These are phyloP conservation scores for Barbus barbus DNA, from an alignment of 2,113 vertebrate genomes.

Conservation along the genomic window DNA sequence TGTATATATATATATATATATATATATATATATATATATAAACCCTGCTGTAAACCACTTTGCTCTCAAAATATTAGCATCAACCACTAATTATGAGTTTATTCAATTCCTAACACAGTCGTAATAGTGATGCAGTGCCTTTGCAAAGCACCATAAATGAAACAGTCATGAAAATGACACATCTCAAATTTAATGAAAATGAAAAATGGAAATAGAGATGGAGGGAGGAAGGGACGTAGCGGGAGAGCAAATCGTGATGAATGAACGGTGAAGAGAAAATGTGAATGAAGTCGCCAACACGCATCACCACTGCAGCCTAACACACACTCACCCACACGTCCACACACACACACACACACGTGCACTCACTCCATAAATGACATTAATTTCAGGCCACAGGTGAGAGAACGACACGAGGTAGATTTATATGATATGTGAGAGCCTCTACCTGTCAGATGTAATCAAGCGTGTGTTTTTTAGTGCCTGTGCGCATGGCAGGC, in stretches of 20 bases:
- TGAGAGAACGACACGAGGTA: neutral
- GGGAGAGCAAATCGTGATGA: neutral
- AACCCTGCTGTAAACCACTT: too few species aligned
- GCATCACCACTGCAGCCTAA: neutral
- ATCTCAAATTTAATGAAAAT: conserved; percentile 7
- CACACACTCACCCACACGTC: too few species aligned
- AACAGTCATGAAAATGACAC: neutral
- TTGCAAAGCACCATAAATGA: neutral
- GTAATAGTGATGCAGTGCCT: neutral
- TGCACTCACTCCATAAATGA: conserved; percentile 4
- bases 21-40: too few species aligned
- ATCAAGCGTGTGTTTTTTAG: conserved; percentile 5
- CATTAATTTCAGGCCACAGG: conserved; percentile 22
- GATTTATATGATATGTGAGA: conserved; percentile 5
- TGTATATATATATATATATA: too few species aligned
- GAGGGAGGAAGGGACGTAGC: conserved; percentile 1
- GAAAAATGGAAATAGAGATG: neutral
- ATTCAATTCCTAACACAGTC: neutral
- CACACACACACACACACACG: too few species aligned
- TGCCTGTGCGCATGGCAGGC: neutral
- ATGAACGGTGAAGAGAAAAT: neutral
- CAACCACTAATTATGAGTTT: neutral
- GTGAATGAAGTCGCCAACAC: neutral
- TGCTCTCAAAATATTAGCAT: neutral
- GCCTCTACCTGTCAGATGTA: neutral